phyloP scores from a whole-genome alignment of 2,888 invertebrate genomes.

The Escarpia spicata region DNA sequence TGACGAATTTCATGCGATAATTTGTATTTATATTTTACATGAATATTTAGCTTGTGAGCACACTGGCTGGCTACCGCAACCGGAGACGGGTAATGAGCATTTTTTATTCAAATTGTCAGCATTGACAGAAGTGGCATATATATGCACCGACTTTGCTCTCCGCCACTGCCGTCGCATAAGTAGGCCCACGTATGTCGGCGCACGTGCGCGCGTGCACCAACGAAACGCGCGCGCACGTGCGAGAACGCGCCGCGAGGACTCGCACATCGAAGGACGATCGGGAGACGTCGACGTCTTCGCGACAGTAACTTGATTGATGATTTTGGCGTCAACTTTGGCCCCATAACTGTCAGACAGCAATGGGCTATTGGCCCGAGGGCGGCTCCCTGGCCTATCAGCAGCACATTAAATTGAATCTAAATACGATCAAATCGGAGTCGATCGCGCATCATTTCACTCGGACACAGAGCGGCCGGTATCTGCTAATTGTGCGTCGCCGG shows the following conservation, averaged over 20 bases:
- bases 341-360: background rate
- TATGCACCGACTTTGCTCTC: too few species aligned
- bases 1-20: too few species aligned
- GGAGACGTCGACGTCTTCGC: background rate
- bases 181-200: too few species aligned
- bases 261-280: background rate
- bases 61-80: too few species aligned
- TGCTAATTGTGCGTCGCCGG: slow-evolving; percentile 2
- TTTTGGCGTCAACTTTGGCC: background rate
- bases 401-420: slow-evolving; percentile 11
- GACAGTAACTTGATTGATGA: background rate
- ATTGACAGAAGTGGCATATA: too few species aligned
- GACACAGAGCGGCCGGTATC: background rate
- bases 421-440: slow-evolving; percentile 1
- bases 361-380: background rate
- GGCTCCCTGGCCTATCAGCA: background rate
- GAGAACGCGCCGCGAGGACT: background rate
- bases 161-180: too few species aligned
- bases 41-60: too few species aligned
- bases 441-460: slow-evolving; percentile 4
- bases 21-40: too few species aligned
- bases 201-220: too few species aligned
- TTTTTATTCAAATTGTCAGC: too few species aligned
- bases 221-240: background rate
- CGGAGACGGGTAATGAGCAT: too few species aligned